Evolutionary conservation across 2,888 invertebrate species (phyloP), one percentile per base, ranked within the genome.

Genomic region (Antheraea assamensis): DNA sequence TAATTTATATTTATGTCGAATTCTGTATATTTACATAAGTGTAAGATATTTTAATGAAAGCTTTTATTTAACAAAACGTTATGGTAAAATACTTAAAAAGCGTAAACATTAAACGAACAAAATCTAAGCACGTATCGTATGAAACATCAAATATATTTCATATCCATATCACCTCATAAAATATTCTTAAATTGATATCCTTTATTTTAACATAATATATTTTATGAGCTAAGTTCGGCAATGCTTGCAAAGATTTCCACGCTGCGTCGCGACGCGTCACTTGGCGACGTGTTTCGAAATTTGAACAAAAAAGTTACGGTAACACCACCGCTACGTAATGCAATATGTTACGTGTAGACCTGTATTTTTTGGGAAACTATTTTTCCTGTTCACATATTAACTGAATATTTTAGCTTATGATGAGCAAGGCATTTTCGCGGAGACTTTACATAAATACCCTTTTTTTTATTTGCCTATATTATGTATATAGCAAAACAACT

Each of bases 331-430:
- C 30, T 64, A 17, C 7, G 30, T 30, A 31, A 68, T 27, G 30
- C 17, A 31, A 68, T 35, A 68, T 35, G 30, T 21, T 68, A 68
- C 66, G 66, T 68, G 35, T 35, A 17, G 0, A 66, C 21, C 4
- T n/a, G n/a, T 68, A 68, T 31, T 35, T 21, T 21, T 19, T 17
- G n/a, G 8, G 55, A 55, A 2, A 64, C 30, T 64, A 64, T 64
- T 27, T 64, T 64, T 21, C 19, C 21, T 31, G 27, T 30, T 64
- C 64, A 64, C 4, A 10, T 30, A 64, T 30, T 64, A 64, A 64
- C 30, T 64, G 17, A 64, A 64, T 64, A 64, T 64, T 30, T 64
- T 55, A 55, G 55, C 55, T 55, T 55, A 55, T 55, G 21, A 55
- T n/a, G n/a, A n/a, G n/a, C 7, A n/a, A 55, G 21, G 10, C n/a